These are phyloP conservation scores for Seira musarum DNA, from an alignment of 2,888 invertebrate genomes.

Conservation along the genomic window DNA sequence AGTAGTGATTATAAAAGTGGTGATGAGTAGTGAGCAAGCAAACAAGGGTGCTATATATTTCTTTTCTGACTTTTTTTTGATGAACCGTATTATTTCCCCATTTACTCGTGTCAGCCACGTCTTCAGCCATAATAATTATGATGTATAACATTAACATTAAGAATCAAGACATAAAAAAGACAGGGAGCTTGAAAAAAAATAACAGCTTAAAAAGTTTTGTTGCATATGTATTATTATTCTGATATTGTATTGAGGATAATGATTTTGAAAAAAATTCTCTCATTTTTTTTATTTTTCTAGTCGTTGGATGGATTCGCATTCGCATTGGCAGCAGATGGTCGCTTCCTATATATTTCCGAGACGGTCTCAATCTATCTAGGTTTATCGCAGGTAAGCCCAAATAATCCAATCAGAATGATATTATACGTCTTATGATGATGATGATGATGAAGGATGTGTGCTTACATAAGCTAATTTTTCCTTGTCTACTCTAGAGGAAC, in stretches of 20 bases:
- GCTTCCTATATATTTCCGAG: constrained; percentile 99
- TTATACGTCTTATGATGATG: constrained; percentile 28
- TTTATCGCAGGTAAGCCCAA: constrained; percentile 91
- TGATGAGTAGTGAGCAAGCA: constrained; percentile 45
- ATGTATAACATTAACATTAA: constrained; percentile 24
- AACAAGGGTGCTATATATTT: constrained; percentile 18
- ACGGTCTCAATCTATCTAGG: constrained; percentile 99
- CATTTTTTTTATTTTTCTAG: constrained; percentile 77
- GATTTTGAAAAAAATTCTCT: too few species aligned
- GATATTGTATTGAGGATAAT: too few species aligned
- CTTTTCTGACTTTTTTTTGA: constrained; percentile 19
- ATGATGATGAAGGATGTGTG: not conserved
- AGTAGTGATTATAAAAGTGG: constrained; percentile 6
- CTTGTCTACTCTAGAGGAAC: not conserved
- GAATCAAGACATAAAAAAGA: too few species aligned
- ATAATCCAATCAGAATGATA: constrained; percentile 42
- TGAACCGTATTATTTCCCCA: constrained; percentile 52
- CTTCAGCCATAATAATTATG: constrained; percentile 43
- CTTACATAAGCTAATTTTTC: not conserved
- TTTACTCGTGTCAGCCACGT: constrained; percentile 51
- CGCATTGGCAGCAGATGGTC: constrained; percentile 94
- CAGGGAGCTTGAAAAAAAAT: too few species aligned
- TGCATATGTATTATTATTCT: too few species aligned
- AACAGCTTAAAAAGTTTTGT: too few species aligned
- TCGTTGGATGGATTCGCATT: constrained; percentile 98